Evolutionary conservation across 2,888 invertebrate genomes (phyloP).

Genomic region (Hoplodrina ambigua): DNA sequence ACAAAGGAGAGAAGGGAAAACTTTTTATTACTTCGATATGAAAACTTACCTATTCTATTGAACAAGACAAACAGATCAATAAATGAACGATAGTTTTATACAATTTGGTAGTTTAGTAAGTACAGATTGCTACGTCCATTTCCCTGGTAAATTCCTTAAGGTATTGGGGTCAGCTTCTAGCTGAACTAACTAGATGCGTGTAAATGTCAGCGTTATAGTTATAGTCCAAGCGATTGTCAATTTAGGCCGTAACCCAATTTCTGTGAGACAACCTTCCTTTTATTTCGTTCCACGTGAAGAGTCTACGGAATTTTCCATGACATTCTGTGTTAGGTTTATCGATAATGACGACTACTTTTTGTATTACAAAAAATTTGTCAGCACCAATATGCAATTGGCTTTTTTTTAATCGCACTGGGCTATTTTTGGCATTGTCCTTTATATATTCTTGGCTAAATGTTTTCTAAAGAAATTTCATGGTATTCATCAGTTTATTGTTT

Average conservation of each 20-base stretch:
- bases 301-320: background rate
- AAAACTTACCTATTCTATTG: conserved; percentile 45
- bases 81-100: conserved; percentile 31
- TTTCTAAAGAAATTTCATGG: too few relatives aligned
- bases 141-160: conserved; percentile 1
- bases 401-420: too few relatives aligned
- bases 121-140: background rate
- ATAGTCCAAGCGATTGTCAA: conserved; percentile 12
- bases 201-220: conserved; percentile 20
- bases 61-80: conserved; percentile 61
- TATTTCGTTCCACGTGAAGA: background rate
- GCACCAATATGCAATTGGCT: too few relatives aligned
- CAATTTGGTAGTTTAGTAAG: conserved; percentile 5
- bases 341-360: too few relatives aligned
- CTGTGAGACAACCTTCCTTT: conserved; percentile 1
- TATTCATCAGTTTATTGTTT: background rate
- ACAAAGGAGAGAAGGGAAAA: conserved; percentile 42
- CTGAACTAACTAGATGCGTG: background rate
- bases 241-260: conserved; percentile 16
- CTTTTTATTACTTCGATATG: conserved; percentile 53
- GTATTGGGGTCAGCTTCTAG: conserved; percentile 25
- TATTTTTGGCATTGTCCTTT: too few relatives aligned
- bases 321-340: too few relatives aligned
- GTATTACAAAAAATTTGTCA: too few relatives aligned
- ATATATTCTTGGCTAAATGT: too few relatives aligned